Evolutionary conservation across 2,888 invertebrate species (phyloP).

Genomic region (Rugalucina vietnamica): DNA sequence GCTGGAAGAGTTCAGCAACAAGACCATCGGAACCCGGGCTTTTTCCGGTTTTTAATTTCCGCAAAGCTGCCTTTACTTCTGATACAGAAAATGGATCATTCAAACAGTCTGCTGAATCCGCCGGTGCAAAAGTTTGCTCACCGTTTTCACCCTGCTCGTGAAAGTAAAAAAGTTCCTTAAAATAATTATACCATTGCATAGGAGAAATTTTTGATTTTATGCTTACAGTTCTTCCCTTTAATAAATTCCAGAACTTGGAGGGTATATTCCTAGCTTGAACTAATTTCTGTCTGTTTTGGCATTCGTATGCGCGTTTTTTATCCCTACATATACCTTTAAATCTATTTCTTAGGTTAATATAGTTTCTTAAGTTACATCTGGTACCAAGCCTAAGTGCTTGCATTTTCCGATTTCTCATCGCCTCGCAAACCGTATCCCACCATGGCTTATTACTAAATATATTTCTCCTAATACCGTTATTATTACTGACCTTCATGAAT

Average conservation of each 20-base stretch:
- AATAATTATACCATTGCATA: background rate
- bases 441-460: background rate
- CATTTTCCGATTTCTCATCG: background rate
- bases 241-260: background rate
- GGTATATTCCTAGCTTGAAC: background rate
- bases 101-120: background rate
- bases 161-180: background rate
- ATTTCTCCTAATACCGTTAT: background rate
- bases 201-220: background rate
- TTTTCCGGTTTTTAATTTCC: slow-evolving; percentile 18
- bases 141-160: background rate
- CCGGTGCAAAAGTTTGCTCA: background rate
- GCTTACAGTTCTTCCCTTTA: background rate
- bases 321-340: background rate
- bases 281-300: background rate
- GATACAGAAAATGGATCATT: slow-evolving; percentile 8
- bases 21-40: background rate
- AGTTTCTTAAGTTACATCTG: background rate
- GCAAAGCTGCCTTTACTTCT: background rate
- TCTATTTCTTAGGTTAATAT: background rate
- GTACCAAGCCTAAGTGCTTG: background rate
- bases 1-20: slow-evolving; percentile 5
- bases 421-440: background rate
- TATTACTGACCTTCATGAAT: background rate
- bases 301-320: background rate